Evolutionary conservation across 1,140 invertebrate species (phyloP), one percentile per base, ranked within the genome.

Genomic region (Lutraria rhynchaena): DNA sequence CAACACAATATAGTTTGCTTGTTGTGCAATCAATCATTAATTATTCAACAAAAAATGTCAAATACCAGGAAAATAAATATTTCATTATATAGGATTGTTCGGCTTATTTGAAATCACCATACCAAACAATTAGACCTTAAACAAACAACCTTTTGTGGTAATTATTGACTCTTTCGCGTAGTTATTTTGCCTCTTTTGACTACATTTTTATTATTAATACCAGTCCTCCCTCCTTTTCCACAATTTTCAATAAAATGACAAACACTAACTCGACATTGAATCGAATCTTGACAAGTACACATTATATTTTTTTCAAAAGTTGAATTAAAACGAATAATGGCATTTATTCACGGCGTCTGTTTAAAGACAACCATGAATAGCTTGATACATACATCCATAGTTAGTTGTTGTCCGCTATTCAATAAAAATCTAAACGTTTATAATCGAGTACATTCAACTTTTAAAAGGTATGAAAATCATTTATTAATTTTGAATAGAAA

Each of bases 351-450:
- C 49, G 27, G 29, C 65, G 44, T 22, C 13, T 70, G 29, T 49
- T 31, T 3, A 44, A 33, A 70, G 65, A 70, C 53, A 31, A 7
- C n/a, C 33, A 70, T 70, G 65, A 70, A 70, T 35, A 71, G 69
- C 35, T 37, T 33, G 69, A 71, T 71, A 71, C 69, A 55, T 15
- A n/a, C 41, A 29, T 51, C 46, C 49, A 17, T 27, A 53, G 53
- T 53, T 49, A 35, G 53, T 29, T 70, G 65, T 71, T 51, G 31
- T 9, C 49, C 37, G 53, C 49, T n/a, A 53, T 70, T 70, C 44
- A 53, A 27, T 51, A 24, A 57, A 33, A 71, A 71, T 29, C 49
- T 53, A 69, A 69, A 69, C 44, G 51, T 67, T 70, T 70, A 70
- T 70, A 70, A 51, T 51, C 31, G 27, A 67, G 37, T 67, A 67